Evolutionary conservation across 1,140 invertebrate genomes (phyloP), one percentile per base, ranked within the genome.

Genomic region (Meloidogyne exigua): DNA sequence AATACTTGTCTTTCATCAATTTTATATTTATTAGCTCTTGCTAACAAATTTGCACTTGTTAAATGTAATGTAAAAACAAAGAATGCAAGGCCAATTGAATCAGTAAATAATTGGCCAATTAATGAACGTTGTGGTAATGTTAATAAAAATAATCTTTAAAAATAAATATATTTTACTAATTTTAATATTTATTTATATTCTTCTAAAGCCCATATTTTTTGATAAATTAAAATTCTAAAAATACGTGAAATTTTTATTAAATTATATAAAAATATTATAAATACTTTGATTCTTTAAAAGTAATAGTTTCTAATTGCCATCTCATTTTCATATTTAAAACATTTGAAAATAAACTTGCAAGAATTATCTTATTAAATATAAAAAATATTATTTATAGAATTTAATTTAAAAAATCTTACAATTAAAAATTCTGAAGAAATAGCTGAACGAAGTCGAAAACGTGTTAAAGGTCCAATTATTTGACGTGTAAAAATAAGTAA

Each of bases 361-460:
- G 77, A 15, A 82, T 65, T 64, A 82, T 70, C 80, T 81, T 28
- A 81, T 83, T 15, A 23, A n/a, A 39, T 23, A 57, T 42, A 63
- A 68, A 0, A 39, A 63, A 57, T 5, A n/a, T 18, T 49, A 3
- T 49, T 18, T 18, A 15, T 18, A 39, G 9, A 7, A 39, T 39
- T 39, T 39, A 39, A 9, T 57, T n/a, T n/a, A 57, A 39, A 44
- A 15, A 21, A 28, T 63, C 39, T 26, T 39, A 81, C 81, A 36
- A 82, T 67, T 25, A 82, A 72, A 69, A 82, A 84, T 72, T 82
- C 81, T 15, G 78, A 83, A 13, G 81, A 79, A 71, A 82, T 72
- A 18, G 80, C 74, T 15, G 73, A 63, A 63, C 79, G 74, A 15
- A 76, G 72, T 10, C 76, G 25, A 36, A 83, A 70, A 42, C 72